Evolutionary conservation across 30 jellyfish, hydroid and myxozoan genomes (phyloP).

Genomic region (Rhopilema esculentum): DNA sequence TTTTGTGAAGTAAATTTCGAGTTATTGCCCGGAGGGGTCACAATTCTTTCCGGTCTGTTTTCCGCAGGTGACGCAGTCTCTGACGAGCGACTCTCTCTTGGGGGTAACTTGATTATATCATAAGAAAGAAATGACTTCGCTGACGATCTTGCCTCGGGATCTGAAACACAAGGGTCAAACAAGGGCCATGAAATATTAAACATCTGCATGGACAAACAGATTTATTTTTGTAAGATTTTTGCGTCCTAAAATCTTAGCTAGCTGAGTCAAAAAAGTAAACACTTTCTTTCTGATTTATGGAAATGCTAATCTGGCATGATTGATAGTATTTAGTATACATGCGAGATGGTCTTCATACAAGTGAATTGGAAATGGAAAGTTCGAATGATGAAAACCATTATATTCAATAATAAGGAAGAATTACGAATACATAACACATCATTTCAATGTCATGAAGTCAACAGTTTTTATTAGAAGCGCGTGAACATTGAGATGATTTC

Average conservation of each 20-base stretch:
- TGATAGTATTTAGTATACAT: background rate
- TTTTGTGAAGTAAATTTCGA: background rate
- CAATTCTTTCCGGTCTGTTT: background rate
- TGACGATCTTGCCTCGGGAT: conserved; percentile 71
- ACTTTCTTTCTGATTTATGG: background rate
- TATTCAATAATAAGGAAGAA: too few species aligned
- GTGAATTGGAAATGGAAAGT: too few species aligned
- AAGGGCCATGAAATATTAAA: background rate
- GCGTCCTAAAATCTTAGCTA: background rate
- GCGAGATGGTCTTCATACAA: too few species aligned
- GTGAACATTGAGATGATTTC: too few species aligned
- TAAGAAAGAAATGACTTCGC: conserved; percentile 92
- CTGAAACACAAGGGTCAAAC: conserved; percentile 34
- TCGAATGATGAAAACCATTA: too few species aligned
- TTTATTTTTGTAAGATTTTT: too few species aligned
- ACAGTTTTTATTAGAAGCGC: too few species aligned
- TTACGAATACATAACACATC: too few species aligned
- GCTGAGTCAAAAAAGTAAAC: background rate
- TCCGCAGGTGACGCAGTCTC: background rate
- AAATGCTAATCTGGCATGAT: too few species aligned
- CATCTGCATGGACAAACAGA: background rate
- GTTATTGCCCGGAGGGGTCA: background rate
- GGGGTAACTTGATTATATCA: conserved; percentile 45
- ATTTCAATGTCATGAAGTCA: too few species aligned
- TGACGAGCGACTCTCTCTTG: conserved; percentile 13